Evolutionary conservation across 2,113 vertebrate genomes (phyloP), one percentile per base, ranked within the genome.

Genomic region (Cichladusa arquata): DNA sequence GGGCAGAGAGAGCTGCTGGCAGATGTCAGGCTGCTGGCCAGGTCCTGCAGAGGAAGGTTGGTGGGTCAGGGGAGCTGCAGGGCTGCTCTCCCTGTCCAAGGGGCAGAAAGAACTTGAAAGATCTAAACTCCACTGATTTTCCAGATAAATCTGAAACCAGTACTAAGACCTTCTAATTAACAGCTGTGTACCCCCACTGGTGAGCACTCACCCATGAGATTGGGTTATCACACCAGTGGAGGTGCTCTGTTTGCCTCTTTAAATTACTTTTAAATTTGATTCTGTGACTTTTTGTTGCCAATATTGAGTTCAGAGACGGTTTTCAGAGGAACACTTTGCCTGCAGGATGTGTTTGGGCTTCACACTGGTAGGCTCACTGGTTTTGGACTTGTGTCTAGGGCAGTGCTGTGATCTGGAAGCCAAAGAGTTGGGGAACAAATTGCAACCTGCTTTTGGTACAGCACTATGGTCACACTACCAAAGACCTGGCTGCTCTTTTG

Each of bases 391-490:
- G 60, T 33, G 6, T 54, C 31, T 38, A 28, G 23, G 56, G 25
- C 20, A 42, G 24, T 13, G 54, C 51, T 80, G n/a, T 42, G 47
- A 44, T n/a, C 13, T 28, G 34, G 29, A 29, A 66, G 28, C 28
- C 22, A 82, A 54, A 56, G 29, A 76, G 14, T 4, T 57, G 28
- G 44, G 66, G 65, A 86, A 47, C 23, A 50, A 82, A 73, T 3
- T 40, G 40, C 33, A 62, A 33, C 5, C 67, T 54, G 48, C 0
- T 40, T 74, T 76, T 67, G 48, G 66, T 22, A 38, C 2, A 3
- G 34, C 5, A 1, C 25, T 28, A 3, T 25, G 57, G 45, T 31
- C 45, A 57, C 0, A 0, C 34, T 48, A 14, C 24, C 0, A 2
- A 24, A 33, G 19, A 56, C 23, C 8, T 38, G 38, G 38, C 38